Base-by-base conservation (phyloP, 2,797 vertebrate species). In the Vespertilio murinus region DNA sequence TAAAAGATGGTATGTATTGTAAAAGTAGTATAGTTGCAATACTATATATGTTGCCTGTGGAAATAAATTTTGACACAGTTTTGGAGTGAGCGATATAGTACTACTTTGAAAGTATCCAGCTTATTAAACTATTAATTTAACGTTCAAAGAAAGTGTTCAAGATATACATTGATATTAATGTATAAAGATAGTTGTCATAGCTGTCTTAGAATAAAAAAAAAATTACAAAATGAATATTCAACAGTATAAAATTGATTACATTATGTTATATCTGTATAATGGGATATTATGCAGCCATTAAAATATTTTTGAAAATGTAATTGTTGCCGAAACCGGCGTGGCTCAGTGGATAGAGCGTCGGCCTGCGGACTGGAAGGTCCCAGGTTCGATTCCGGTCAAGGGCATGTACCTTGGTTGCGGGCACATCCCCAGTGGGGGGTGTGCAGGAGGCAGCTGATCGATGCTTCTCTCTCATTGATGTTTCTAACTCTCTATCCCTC, bases 221-320 rank as follows among this genome's bases (percentile, higher is more conserved):
- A 77, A 85, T 82, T 92, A 74, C 5, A 64, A 82, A 85, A 49
- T 92, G 42, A 56, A 69, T 47, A 42, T 42, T 84, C n/a, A 90
- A 45, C 23, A 67, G 6, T 64, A 52, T n/a, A 33, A 86, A 87
- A 64, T 69, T 52, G 17, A 77, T 90, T 52, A 30, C 10, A 70
- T 28, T 69, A 42, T 69, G 5, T 14, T 91, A 45, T 22, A 82
- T 59, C 22, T 70, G 8, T 65, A 25, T 59, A 81, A 71, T 69
- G 40, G n/a, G 8, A 90, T 80, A 42, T 38, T 67, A 52, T 79
- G 2, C 2, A 74, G 4, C 35, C 88, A 30, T 87, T 45, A 77
- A 75, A 42, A 61, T 78, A 64, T 82, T 79, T 84, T 70, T 49
- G 54, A 71, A 73, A 71, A 28, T 38, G 25, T 82, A 82, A 52